Evolutionary conservation across 2,113 vertebrate genomes (phyloP).

Genomic region (Thermophis baileyi): DNA sequence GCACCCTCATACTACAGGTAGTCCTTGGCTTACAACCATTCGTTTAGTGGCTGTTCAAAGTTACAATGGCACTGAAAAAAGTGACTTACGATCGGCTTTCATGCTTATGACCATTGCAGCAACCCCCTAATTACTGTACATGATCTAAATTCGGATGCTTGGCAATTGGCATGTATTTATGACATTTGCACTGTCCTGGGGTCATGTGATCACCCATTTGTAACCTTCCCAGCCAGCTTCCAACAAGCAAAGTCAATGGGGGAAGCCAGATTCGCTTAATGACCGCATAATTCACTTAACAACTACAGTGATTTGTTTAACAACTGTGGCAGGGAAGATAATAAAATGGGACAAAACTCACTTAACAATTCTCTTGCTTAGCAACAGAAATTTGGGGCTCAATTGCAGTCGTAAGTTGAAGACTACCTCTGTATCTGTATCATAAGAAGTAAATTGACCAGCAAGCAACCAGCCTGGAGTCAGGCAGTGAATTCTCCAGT

Average conservation of each 20-base stretch:
- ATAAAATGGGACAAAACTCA: background rate
- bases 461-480: background rate
- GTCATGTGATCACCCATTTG: background rate
- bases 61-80: background rate
- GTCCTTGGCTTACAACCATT: background rate
- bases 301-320: background rate
- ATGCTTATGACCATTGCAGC: background rate
- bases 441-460: background rate
- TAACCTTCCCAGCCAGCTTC: background rate
- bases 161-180: background rate
- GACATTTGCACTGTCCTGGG: background rate
- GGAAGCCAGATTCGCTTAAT: background rate
- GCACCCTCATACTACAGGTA: background rate
- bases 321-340: background rate
- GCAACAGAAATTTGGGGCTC: background rate
- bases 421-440: background rate
- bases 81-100: background rate
- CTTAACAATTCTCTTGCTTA: background rate
- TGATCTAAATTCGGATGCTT: background rate
- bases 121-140: background rate
- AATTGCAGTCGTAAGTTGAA: background rate
- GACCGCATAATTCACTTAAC: background rate
- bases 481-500: background rate
- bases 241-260: background rate
- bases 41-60: background rate